Evolutionary conservation across 2,888 invertebrate species (phyloP).

Genomic region (Galerucella calmariensis): DNA sequence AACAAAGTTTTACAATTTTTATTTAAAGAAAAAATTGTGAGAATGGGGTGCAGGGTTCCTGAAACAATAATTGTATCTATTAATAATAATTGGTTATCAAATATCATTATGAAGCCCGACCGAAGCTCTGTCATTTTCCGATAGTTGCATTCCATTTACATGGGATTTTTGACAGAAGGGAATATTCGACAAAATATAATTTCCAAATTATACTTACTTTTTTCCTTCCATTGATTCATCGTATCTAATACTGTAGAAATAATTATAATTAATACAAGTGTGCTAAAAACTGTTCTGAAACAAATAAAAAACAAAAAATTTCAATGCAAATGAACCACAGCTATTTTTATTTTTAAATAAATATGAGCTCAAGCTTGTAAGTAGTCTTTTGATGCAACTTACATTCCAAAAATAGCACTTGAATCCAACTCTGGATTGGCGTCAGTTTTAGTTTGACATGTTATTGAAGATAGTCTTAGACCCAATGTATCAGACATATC

Average conservation of each 20-base stretch:
- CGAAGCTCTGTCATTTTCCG: too few species aligned
- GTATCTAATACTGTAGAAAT: neutral
- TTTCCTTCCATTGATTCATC: neutral
- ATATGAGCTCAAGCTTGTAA: too few species aligned
- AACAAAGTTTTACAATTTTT: constrained; percentile 42
- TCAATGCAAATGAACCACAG: too few species aligned
- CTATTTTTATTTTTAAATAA: too few species aligned
- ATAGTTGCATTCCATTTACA: too few species aligned
- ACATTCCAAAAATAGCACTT: constrained; percentile 48
- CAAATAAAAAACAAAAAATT: neutral
- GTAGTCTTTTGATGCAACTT: constrained; percentile 16
- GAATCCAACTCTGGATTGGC: constrained; percentile 33
- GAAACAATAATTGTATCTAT: neutral
- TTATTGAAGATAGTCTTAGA: constrained; percentile 21
- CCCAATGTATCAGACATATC: constrained; percentile 28
- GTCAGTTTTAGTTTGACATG: constrained; percentile 46
- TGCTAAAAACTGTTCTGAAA: neutral
- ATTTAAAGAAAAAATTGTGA: constrained; percentile 39
- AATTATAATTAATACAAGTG: neutral
- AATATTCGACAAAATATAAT: neutral
- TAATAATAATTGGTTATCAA: neutral
- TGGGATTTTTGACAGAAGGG: too few species aligned
- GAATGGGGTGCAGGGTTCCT: constrained; percentile 7
- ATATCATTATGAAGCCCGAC: too few species aligned
- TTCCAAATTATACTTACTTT: neutral